These are phyloP conservation scores for Stylophora pistillata DNA, from an alignment of 64 coral and sea anemone genomes.

Conservation along the genomic window DNA sequence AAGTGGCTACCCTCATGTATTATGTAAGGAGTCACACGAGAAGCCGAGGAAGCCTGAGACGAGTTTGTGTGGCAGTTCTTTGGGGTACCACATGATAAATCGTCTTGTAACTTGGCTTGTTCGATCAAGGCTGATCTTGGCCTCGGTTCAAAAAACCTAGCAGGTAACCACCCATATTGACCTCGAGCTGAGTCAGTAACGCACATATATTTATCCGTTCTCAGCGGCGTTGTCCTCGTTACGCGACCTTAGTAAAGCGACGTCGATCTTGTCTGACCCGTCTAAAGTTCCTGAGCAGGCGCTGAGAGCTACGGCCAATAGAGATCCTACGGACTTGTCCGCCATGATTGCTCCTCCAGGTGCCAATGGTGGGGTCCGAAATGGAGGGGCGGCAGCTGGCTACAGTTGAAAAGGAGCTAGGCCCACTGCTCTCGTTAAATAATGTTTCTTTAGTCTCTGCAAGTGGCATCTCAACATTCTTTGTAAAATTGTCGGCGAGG, in stretches of 20 bases:
- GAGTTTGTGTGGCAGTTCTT: no score
- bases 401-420: neutral
- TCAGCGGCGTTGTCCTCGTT: conserved; percentile 87
- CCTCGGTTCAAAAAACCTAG: no score
- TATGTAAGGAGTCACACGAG: no score
- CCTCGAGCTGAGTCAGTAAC: neutral
- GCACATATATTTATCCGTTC: neutral
- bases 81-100: no score
- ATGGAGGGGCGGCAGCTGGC: conserved; percentile 6
- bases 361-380: neutral
- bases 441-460: neutral
- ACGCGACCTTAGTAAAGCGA: conserved; percentile 88
- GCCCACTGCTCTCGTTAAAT: neutral
- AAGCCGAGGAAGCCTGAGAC: no score
- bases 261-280: conserved; percentile 89
- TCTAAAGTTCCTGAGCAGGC: conserved; percentile 83
- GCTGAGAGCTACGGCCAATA: conserved; percentile 33
- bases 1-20: no score
- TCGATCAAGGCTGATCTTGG: no score
- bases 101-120: no score
- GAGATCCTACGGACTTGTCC: conserved; percentile 46
- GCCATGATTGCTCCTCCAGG: conserved; percentile 31
- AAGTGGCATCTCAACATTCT: neutral
- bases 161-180: no score
- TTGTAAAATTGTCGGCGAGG: neutral